Percentiles rank a stretch among this genome's conserved stretches.
These are phyloP conservation scores for Cybosia mesomella DNA, from an alignment of 2,888 invertebrate species.

Conservation along the genomic window DNA sequence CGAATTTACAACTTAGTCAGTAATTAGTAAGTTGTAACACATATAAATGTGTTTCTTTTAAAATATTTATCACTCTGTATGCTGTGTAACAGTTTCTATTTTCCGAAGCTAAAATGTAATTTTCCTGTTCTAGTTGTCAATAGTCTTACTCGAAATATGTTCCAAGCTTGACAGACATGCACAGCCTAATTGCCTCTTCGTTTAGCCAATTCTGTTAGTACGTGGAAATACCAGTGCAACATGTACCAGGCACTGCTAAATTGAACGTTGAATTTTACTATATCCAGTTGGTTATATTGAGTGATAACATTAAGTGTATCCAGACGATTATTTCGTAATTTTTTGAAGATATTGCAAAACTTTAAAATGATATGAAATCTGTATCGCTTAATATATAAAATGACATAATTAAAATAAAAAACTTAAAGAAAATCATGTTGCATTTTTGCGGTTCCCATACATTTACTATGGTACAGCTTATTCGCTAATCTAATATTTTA, in stretches of 20 bases:
- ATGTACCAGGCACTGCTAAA: constrained; percentile 5
- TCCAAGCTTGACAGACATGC: constrained; percentile 11
- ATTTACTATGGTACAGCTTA: too few species aligned
- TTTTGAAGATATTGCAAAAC: too few species aligned
- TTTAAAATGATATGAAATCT: too few species aligned
- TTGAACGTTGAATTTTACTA: not conserved
- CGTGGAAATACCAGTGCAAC: constrained; percentile 7
- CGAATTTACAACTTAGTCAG: too few species aligned
- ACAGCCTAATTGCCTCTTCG: constrained; percentile 15
- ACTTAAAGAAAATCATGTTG: too few species aligned
- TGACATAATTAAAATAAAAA: too few species aligned
- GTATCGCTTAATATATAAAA: too few species aligned
- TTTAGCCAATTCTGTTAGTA: constrained; percentile 9
- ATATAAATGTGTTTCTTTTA: too few species aligned
- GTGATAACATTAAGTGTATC: not conserved
- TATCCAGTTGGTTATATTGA: not conserved
- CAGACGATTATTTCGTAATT: too few species aligned
- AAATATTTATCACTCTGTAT: not conserved
- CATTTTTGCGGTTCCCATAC: too few species aligned
- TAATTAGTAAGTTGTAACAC: too few species aligned
- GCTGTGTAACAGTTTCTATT: not conserved
- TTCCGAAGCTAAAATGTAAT: not conserved
- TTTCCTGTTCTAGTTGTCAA: not conserved
- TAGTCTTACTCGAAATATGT: not conserved
- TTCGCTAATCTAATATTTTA: too few species aligned